Conservation (phyloP, 53 echinoderm and acorn worm species). For the Pentamera pediparva region DNA sequence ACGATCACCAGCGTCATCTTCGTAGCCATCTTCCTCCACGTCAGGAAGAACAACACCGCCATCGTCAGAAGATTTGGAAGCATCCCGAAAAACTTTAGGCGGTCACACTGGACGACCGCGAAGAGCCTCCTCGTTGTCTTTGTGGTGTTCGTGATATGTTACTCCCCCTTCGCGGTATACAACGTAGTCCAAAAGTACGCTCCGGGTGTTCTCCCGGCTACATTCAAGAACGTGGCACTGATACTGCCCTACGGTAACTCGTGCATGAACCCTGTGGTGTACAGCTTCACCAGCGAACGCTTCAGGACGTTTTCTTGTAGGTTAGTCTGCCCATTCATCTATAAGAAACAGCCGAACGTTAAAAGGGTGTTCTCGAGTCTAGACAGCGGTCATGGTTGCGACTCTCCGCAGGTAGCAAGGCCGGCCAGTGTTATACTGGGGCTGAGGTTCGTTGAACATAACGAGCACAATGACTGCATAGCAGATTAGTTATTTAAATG, state of each 20-base stretch:
- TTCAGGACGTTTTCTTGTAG: slow-evolving; percentile 46
- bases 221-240: slow-evolving; percentile 36
- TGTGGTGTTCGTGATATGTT: slow-evolving; percentile 64
- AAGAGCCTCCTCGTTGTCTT: slow-evolving; percentile 69
- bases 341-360: not conserved
- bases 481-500: too few relatives aligned
- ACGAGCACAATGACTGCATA: too few relatives aligned
- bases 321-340: not conserved
- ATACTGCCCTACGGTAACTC: slow-evolving; percentile 70
- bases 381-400: not conserved
- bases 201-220: slow-evolving; percentile 16
- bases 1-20: too few relatives aligned
- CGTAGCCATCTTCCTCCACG: too few relatives aligned
- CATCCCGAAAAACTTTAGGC: slow-evolving; percentile 8
- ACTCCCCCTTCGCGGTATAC: slow-evolving; percentile 65
- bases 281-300: slow-evolving; percentile 49
- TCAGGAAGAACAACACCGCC: slow-evolving; percentile 33
- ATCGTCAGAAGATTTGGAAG: not conserved
- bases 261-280: slow-evolving; percentile 80
- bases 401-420: too few relatives aligned
- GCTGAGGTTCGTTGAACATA: too few relatives aligned
- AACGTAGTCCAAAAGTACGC: slow-evolving; percentile 57
- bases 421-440: too few relatives aligned
- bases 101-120: slow-evolving; percentile 71
- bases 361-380: not conserved